Evolutionary conservation across 2,888 invertebrate genomes (phyloP), one percentile per base, ranked within the genome.

Genomic region (Pyrocoelia pectoralis): DNA sequence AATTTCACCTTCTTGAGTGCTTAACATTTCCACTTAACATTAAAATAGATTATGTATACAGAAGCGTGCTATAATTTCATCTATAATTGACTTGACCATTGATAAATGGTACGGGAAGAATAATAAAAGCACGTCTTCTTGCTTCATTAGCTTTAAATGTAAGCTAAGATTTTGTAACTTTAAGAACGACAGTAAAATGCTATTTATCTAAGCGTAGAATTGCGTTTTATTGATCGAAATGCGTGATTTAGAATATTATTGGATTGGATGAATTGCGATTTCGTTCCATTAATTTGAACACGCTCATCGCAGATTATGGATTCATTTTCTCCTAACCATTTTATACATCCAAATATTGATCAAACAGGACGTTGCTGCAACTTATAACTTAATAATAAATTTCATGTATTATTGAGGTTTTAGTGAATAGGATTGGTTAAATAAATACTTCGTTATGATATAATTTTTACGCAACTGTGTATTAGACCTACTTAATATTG

Each of bases 61-160:
- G 17, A 13, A 46, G 15, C 46, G 46, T 46, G 46, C 46, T 17
- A 17, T 17, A 46, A 17, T 46, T 46, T 46, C 46, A 46, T 17
- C 10, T 46, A 46, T 46, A 46, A 46, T 46, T 46, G 46, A 46
- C 46, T 46, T 46, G 17, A 46, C 10, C 46, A 9, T 46, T 46
- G 46, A 46, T 46, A 46, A 46, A 46, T 18, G 46, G n/a, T 15
- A 14, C 43, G 24, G 6, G 6, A 24, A 24, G 9, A n/a, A 8
- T n/a, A 24, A n/a, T 33, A 33, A 33, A 33, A 33, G n/a, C 33
- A 33, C n/a, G 33, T n/a, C 33, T 33, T 33, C 33, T 33, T 33
- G 33, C 33, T 33, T 33, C 33, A n/a, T 33, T 33, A 33, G 8
- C 33, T 33, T n/a, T 33, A 33, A 33, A 33, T 33, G 33, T 8